These are phyloP conservation scores for Coregonus sp. DNA, from an alignment of 2,797 vertebrate genomes.

Conservation along the genomic window DNA sequence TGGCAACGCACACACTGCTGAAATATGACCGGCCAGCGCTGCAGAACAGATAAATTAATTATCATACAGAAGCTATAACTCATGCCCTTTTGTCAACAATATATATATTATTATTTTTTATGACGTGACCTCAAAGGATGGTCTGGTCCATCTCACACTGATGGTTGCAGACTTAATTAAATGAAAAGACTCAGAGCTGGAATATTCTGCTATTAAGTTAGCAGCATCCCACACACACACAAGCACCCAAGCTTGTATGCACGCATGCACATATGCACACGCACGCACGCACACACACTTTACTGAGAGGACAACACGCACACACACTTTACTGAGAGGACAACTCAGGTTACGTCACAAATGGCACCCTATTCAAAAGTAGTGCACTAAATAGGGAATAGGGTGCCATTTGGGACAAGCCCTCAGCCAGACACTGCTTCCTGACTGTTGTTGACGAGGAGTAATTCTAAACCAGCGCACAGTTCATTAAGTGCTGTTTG, in stretches of 20 bases:
- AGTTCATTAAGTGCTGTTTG: slow-evolving; percentile 16
- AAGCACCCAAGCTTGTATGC: not conserved
- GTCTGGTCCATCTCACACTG: not conserved
- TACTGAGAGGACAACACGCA: not conserved
- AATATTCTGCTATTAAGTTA: slow-evolving; percentile 44
- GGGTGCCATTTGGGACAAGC: not conserved
- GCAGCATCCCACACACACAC: not conserved
- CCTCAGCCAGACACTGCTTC: not conserved
- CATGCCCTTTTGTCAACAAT: not conserved
- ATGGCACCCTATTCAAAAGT: not conserved
- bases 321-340: not conserved
- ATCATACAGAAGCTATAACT: slow-evolving; percentile 2
- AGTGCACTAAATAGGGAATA: slow-evolving; percentile 12
- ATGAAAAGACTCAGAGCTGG: slow-evolving; percentile 33
- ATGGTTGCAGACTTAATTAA: slow-evolving; percentile 18
- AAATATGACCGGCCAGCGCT: slow-evolving; percentile 1
- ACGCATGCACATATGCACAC: not conserved
- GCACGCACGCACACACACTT: slow-evolving; percentile 32
- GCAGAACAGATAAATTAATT: slow-evolving; percentile 1
- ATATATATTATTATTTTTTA: no score
- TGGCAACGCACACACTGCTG: not conserved
- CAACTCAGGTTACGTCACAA: not conserved
- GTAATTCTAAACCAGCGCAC: slow-evolving; percentile 28
- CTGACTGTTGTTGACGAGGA: slow-evolving; percentile 5
- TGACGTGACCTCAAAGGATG: not conserved